These are phyloP conservation scores for Centropus bengalensis DNA, from an alignment of 2,113 vertebrate species.

Conservation along the genomic window DNA sequence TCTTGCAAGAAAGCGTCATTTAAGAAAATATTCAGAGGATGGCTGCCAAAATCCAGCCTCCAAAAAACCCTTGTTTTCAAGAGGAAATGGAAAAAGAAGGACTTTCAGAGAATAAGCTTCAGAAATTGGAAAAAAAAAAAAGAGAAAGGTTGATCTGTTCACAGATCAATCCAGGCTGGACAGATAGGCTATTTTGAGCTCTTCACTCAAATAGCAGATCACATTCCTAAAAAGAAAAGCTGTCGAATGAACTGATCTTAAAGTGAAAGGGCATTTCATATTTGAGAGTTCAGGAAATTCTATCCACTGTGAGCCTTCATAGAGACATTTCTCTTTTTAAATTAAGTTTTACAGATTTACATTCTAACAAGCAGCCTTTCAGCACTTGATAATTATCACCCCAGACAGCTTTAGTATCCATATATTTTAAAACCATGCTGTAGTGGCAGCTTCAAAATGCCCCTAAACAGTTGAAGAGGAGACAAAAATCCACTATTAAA, in stretches of 20 bases:
- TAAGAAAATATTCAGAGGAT: conserved; percentile 38
- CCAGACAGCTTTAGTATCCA: neutral
- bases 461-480: neutral
- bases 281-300: conserved; percentile 18
- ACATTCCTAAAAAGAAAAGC: conserved; percentile 25
- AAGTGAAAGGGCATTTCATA: conserved; percentile 2
- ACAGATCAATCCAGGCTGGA: neutral
- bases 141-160: neutral
- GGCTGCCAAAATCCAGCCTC: conserved; percentile 8
- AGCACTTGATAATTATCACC: conserved; percentile 16
- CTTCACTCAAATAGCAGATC: neutral
- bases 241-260: neutral
- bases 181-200: neutral
- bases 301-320: neutral
- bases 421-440: neutral
- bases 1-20: conserved; percentile 34
- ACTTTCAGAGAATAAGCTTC: conserved; percentile 11
- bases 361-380: conserved; percentile 15
- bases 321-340: neutral
- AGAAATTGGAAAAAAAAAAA: neutral
- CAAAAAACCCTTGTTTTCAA: neutral
- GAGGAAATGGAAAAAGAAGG: neutral
- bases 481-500: neutral
- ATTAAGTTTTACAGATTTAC: conserved; percentile 12
- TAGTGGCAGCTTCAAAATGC: neutral